Conservation (phyloP, 2,113 vertebrate genomes). For the Choloepus hoffmanni region DNA sequence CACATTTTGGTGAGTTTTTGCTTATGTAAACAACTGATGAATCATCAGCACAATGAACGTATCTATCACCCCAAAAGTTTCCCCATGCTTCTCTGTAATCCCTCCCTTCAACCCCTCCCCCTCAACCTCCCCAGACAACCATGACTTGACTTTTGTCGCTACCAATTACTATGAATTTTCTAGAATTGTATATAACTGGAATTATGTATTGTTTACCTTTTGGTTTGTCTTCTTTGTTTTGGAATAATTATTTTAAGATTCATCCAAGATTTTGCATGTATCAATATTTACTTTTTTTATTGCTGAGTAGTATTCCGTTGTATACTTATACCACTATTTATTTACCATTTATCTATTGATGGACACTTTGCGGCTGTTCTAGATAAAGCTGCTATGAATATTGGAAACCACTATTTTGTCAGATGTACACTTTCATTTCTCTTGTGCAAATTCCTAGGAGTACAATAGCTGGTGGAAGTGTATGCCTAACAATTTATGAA, state of each 20-base stretch:
- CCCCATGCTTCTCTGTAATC: not conserved
- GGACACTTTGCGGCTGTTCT: not conserved
- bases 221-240: not conserved
- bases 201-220: not conserved
- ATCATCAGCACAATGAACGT: not conserved
- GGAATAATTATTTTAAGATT: not conserved
- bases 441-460: not conserved
- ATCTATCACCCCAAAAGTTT: not conserved
- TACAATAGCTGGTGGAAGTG: not conserved
- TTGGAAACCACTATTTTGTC: not conserved
- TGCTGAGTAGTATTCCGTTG: no score
- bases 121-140: not conserved
- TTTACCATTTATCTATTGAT: not conserved
- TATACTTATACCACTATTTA: not conserved
- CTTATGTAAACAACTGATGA: not conserved
- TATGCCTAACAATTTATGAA: not conserved
- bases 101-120: rapidly evolving
- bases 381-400: not conserved
- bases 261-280: not conserved
- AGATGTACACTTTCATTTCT: not conserved
- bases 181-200: not conserved
- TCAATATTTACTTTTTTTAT: not conserved
- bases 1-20: not conserved
- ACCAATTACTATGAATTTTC: not conserved
- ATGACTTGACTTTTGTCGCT: not conserved